Percentiles rank a stretch among this genome's conserved stretches.
phyloP scores from a whole-genome alignment of 2,888 invertebrate genomes.

The Epiblema foenella region DNA sequence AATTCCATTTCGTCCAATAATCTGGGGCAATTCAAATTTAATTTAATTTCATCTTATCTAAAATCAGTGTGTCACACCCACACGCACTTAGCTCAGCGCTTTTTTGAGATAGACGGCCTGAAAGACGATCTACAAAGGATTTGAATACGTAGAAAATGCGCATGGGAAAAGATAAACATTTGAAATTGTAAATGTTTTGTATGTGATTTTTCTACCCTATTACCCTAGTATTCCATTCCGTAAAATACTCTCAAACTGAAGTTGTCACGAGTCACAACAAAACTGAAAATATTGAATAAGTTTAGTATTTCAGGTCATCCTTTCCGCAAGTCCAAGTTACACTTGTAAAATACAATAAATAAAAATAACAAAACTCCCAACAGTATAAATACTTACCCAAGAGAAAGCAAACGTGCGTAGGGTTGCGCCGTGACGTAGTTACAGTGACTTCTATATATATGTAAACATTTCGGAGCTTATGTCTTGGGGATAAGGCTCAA shows the following conservation, averaged over 20 bases:
- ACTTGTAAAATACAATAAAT: constrained; percentile 16
- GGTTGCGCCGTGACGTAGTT: constrained; percentile 22
- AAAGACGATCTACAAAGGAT: background rate
- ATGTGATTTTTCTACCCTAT: too few species aligned
- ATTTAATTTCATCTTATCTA: background rate
- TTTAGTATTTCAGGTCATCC: background rate
- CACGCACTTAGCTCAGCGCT: too few species aligned
- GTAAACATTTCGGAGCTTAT: background rate
- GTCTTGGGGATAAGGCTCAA: background rate
- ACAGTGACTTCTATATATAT: background rate
- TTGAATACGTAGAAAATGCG: background rate
- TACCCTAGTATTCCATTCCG: too few species aligned
- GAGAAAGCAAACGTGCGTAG: constrained; percentile 58
- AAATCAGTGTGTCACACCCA: background rate
- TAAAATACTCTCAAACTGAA: background rate
- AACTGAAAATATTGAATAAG: background rate
- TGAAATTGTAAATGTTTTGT: too few species aligned
- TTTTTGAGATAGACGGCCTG: too few species aligned
- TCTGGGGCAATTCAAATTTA: background rate
- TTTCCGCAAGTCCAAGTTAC: background rate
- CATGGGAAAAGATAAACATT: background rate
- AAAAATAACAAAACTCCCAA: constrained; percentile 13
- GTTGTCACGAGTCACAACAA: background rate
- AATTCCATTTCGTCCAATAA: background rate
- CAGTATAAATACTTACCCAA: constrained; percentile 46